These are phyloP conservation scores for Otus sunia DNA, from an alignment of 2,113 vertebrate genomes.

Conservation along the genomic window DNA sequence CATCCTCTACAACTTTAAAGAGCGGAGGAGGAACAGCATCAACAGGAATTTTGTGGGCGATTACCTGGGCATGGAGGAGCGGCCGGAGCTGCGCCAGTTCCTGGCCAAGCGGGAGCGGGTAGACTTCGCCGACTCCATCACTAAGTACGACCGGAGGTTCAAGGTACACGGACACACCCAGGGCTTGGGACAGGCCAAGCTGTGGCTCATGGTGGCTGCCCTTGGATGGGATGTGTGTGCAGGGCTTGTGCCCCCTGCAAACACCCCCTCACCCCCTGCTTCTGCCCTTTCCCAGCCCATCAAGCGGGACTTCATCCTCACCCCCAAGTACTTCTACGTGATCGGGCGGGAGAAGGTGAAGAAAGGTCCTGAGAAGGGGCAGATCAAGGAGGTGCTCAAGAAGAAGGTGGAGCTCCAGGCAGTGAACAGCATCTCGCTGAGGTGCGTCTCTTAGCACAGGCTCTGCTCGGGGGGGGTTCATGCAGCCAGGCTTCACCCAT, in stretches of 20 bases:
- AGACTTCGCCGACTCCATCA: slow-evolving; percentile 92
- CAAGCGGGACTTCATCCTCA: slow-evolving; percentile 93
- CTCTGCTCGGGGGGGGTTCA: fast-evolving
- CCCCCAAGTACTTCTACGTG: slow-evolving; percentile 90
- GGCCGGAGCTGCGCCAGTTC: slow-evolving; percentile 92
- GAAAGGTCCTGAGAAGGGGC: slow-evolving; percentile 94
- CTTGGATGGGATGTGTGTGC: background rate
- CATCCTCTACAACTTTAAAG: slow-evolving; percentile 94
- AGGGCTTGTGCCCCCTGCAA: fast-evolving
- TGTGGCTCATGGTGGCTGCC: background rate
- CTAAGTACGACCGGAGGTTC: slow-evolving; percentile 94
- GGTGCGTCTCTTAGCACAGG: slow-evolving; percentile 49
- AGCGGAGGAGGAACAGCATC: slow-evolving; percentile 92
- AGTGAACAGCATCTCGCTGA: slow-evolving; percentile 83
- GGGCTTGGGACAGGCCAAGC: background rate
- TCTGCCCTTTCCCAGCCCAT: slow-evolving; percentile 78
- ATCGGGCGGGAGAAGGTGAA: slow-evolving; percentile 95
- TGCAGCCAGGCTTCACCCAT: fast-evolving
- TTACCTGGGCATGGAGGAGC: slow-evolving; percentile 95
- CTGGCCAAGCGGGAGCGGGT: slow-evolving; percentile 88
- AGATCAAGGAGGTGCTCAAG: slow-evolving; percentile 93
- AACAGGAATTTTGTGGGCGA: slow-evolving; percentile 97
- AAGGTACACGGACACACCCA: slow-evolving; percentile 77
- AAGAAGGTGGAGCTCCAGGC: slow-evolving; percentile 88
- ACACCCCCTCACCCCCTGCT: background rate